Evolutionary conservation across 1,140 invertebrate species (phyloP), one percentile per base, ranked within the genome.

Genomic region (Drosophila parabipectinata): DNA sequence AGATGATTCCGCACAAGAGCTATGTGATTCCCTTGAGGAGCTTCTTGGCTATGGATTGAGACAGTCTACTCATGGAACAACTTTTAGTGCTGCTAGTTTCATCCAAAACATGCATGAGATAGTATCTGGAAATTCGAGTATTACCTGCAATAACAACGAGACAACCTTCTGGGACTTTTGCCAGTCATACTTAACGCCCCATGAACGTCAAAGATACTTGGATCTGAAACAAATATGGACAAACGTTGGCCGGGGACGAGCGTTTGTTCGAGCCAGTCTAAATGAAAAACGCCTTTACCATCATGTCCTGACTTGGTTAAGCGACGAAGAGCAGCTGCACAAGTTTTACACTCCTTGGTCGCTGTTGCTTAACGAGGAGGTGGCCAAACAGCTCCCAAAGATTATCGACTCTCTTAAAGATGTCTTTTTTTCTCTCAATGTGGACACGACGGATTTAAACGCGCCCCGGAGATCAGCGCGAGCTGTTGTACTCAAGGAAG

Each of bases 281-380:
- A 98, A 98, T 92, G 97, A 98, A 91, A 94, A 95, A 74, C 96
- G 96, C 0, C 92, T 98, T 3, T 96, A 97, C 85, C 93, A 96
- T 72, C 96, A 95, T 90, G 93, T 97, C 67, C 94, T 96, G 60
- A 94, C 94, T 77, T 93, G 97, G 44, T 87, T 97, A 10, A 94
- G 93, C 75, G 94, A 95, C 64, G 68, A 78, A 41, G 90, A 93
- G 6, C 91, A 93, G 5, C 91, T 94, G 30, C 80, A 96, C 39
- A 92, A 93, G 30, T 93, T 93, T 92, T 98, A 97, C 91, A 95
- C 97, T 82, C 93, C 95, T 15, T 97, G 95, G 95, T 95, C 97
- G 12, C 94, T 97, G 75, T 82, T 98, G 30, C 79, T 95, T 18
- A 96, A 98, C 91, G 94, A 95, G 72, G 96, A 97, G 81, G 94